phyloP scores from a whole-genome alignment of 2,888 invertebrate genomes.

The Drosophila antonietae region DNA sequence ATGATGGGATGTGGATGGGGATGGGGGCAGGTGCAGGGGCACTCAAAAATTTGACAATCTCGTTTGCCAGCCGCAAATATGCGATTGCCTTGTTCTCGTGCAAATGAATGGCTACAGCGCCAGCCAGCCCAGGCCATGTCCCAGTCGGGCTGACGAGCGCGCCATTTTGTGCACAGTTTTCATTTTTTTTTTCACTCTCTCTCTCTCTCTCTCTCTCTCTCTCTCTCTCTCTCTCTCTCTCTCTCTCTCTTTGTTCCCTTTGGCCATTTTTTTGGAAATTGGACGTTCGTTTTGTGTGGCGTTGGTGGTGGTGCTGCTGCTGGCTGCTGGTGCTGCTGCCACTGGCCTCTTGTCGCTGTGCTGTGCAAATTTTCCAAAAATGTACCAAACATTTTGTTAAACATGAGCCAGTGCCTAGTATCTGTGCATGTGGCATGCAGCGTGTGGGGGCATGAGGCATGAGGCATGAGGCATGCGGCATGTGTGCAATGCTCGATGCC shows the following conservation, averaged over 20 bases:
- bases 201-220: conserved; percentile 1
- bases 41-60: conserved; percentile 77
- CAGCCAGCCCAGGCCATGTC: conserved; percentile 8
- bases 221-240: not conserved
- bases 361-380: conserved; percentile 74
- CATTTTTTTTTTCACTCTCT: conserved; percentile 4
- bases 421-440: conserved; percentile 27
- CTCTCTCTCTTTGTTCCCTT: not conserved
- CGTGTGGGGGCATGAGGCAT: conserved; percentile 19
- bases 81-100: conserved; percentile 77
- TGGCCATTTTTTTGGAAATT: conserved; percentile 10
- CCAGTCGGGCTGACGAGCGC: conserved; percentile 44
- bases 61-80: conserved; percentile 76
- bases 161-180: conserved; percentile 63
- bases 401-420: conserved; percentile 51
- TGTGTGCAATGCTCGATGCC: conserved; percentile 42
- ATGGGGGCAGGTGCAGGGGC: not conserved
- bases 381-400: conserved; percentile 71
- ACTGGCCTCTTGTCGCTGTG: conserved; percentile 45
- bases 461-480: conserved; percentile 24
- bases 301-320: not conserved
- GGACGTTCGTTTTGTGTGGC: conserved; percentile 35
- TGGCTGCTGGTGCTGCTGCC: conserved; percentile 21
- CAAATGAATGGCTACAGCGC: conserved; percentile 68
- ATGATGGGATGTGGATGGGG: too few relatives aligned